A percentile compares a stretch with the other conserved stretches of the same genome.
Conservation (phyloP, 2,797 vertebrate species). For the Furcifer pardalis region DNA sequence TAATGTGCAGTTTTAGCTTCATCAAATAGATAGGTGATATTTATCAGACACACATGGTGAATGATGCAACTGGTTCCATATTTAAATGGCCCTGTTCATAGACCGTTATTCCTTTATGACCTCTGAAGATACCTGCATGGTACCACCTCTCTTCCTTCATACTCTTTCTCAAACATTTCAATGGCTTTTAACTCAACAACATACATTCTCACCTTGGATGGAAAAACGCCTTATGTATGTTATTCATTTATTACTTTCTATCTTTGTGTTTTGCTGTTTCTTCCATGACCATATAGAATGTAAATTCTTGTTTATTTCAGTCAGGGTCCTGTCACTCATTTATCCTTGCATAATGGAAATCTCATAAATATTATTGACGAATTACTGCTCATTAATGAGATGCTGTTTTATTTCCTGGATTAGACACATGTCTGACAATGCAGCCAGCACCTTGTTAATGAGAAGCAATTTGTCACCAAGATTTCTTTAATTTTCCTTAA, state of each 20-base stretch:
- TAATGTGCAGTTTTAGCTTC: slow-evolving; percentile 8
- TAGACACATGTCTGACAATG: no score
- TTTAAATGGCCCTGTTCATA: neutral
- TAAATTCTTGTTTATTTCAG: no score
- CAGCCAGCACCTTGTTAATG: no score
- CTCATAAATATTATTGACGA: no score
- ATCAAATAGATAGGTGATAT: neutral
- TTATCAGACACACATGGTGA: neutral
- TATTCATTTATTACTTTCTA: neutral
- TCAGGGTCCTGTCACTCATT: no score
- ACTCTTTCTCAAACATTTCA: slow-evolving; percentile 9
- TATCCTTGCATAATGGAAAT: no score
- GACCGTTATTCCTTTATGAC: neutral
- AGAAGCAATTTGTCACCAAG: no score
- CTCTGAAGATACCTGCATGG: neutral
- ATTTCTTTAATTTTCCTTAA: neutral
- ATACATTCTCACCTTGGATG: neutral
- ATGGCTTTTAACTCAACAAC: neutral
- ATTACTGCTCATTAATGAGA: no score
- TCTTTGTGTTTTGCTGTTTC: neutral
- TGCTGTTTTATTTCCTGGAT: no score
- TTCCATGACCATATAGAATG: no score
- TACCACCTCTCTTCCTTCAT: neutral
- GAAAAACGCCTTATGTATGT: neutral
- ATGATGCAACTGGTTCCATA: neutral